Evolutionary conservation across 2,113 vertebrate species (phyloP), one percentile per base, ranked within the genome.

Genomic region (Trematocara zebra): DNA sequence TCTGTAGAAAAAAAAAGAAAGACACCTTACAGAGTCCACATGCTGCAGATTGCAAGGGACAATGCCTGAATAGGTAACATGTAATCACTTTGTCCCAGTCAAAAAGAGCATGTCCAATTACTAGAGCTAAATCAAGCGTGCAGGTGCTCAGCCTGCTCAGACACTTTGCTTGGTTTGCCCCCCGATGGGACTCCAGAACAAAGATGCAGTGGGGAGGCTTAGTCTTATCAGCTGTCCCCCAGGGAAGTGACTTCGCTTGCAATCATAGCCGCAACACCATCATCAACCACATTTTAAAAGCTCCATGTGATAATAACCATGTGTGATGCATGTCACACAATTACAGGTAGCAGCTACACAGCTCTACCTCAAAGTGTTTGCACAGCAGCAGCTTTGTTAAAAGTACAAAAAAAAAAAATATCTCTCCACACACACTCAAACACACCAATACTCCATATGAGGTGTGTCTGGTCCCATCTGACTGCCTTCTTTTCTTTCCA

Each of bases 71-170:
- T 88, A 92, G 91, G 93, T 90, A 94, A 94, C 93, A 92, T 94
- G 94, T 94, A 93, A 95, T 94, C 93, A 94, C 91, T 96, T 95
- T 94, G 94, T 94, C 88, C 92, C 87, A 93, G 92, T 94, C 94
- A 94, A 91, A 95, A 95, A 92, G 90, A 93, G 89, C 93, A 94
- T 94, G 94, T 95, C 95, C 95, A 95, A 95, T 95, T 96, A 95
- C 92, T 84, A 80, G 86, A 84, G 91, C 87, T 93, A 94, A 95
- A 93, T 94, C 94, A 95, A 95, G 94, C 92, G 74, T 92, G 91
- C 78, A 87, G 89, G 78, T 87, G 88, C 89, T 90, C 88, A 86
- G 91, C 80, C 91, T 85, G 89, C 90, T 90, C 82, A 85, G 80
- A 87, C 88, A 93, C 89, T 94, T 93, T 91, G 93, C 92, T 89